Evolutionary conservation across 2,113 vertebrate genomes (phyloP).

Genomic region (Anguilla japonica): DNA sequence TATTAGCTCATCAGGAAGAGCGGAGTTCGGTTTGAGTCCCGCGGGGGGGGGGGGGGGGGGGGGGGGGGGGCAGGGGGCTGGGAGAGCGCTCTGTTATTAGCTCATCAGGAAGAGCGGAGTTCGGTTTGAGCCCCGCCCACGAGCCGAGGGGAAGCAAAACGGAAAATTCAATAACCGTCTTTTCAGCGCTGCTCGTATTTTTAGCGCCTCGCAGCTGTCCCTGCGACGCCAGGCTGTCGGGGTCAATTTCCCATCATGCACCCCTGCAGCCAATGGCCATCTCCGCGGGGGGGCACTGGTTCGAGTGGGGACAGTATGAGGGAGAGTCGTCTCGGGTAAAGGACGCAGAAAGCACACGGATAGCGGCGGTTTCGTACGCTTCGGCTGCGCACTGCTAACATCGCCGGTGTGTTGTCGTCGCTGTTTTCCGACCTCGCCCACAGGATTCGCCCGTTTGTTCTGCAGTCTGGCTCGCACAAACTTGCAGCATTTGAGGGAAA

Average conservation of each 20-base stretch:
- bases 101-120: not conserved
- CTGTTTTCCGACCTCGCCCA: not conserved
- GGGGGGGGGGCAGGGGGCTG: not conserved
- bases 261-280: not conserved
- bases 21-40: not conserved
- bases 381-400: not conserved
- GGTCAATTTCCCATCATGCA: not conserved
- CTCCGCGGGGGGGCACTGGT: too few species aligned
- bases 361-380: not conserved
- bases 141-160: not conserved
- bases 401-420: not conserved
- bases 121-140: not conserved
- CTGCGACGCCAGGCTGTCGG: not conserved
- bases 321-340: not conserved
- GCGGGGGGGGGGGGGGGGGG: not conserved
- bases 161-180: not conserved
- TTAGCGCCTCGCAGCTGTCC: not conserved
- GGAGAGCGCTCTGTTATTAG: not conserved
- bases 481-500: not conserved
- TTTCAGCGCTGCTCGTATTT: not conserved
- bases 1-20: not conserved
- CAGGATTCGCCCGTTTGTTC: not conserved
- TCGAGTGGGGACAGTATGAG: not conserved
- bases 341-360: too few species aligned
- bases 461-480: not conserved